phyloP scores from a whole-genome alignment of 2,113 vertebrate species.

The Vicugna pacos region DNA sequence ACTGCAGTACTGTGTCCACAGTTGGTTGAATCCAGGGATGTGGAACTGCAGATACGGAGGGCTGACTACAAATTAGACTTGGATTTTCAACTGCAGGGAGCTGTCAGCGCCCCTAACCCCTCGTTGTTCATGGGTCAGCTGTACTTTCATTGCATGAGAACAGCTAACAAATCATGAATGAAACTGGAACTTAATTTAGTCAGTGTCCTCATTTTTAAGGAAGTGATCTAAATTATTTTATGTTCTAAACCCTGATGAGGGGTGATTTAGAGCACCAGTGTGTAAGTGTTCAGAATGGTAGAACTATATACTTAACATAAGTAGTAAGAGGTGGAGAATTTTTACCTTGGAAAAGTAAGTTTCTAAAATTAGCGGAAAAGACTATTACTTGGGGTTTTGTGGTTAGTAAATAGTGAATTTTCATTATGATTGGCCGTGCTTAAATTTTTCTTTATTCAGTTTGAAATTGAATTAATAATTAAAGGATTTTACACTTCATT shows the following conservation, averaged over 20 bases:
- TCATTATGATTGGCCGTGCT: background rate
- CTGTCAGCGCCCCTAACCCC: background rate
- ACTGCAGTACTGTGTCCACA: background rate
- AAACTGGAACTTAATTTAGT: constrained; percentile 11
- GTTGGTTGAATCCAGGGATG: background rate
- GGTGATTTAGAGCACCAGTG: background rate
- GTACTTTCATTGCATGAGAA: constrained; percentile 21
- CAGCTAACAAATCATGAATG: background rate
- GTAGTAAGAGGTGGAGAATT: constrained; percentile 12
- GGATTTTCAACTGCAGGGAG: background rate
- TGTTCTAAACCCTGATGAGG: background rate
- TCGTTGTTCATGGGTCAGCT: background rate
- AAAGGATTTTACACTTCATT: constrained; percentile 6
- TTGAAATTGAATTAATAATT: constrained; percentile 51
- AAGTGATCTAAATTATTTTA: background rate
- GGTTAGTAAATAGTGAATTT: constrained; percentile 4
- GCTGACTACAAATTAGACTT: background rate
- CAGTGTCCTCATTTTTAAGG: constrained; percentile 54
- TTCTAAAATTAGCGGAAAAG: constrained; percentile 38
- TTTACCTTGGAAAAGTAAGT: constrained; percentile 7
- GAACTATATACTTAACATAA: background rate
- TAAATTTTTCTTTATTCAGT: constrained; percentile 22
- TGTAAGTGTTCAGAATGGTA: background rate
- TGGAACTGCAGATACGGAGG: background rate
- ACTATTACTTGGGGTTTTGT: background rate